Base-by-base conservation (phyloP, 2,888 invertebrate species). In the Lithophane semibrunnea region DNA sequence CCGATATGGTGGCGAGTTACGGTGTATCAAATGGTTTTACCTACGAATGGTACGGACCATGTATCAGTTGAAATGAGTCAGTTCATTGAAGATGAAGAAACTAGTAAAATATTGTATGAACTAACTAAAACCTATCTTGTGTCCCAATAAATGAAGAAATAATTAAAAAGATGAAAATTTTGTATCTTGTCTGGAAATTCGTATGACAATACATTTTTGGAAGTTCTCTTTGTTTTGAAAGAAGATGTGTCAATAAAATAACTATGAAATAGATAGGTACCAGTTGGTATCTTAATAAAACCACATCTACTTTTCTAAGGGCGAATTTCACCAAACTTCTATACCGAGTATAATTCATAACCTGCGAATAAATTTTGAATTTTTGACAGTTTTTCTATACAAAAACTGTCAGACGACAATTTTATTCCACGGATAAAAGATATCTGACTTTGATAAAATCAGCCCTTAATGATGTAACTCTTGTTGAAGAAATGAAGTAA, bases 1-100 rank as follows among this genome's bases (percentile, higher is more conserved):
- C 79, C 76, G 84, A 82, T 82, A 86, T 86, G 81, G 77, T 52
- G 73, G 70, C 52, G 64, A 71, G 44, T 68, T 52, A 21, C 47
- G 16, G 60, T 1, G 74, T 54, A 69, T 72, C 85, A 84, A 81
- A 83, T 83, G 82, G 65, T 80, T 84, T 63, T 77, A 78, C 79
- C 63, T 75, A 82, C 42, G 37, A 64, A 52, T 52, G 2, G 49
- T 42, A 13, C 3, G 21, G 9, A 73, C 9, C 7, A 29, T 52
- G 12, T 37, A 66, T 24, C 8, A 8, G 2, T 13, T 47, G 13
- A 4, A 1, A 10, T 29, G 49, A 18, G 13, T 10, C 4, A 2
- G 24, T 18, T 18, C 0, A 47, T 47, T 65, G 24, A 9, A 16
- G 16, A 64, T 1, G 1, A 42, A 13, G 4, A 42, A 42, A 52